Percentiles rank a stretch among this genome's conserved stretches.
Evolutionary conservation across 2,888 invertebrate species (phyloP).

Genomic region (Mylabris sibirica): DNA sequence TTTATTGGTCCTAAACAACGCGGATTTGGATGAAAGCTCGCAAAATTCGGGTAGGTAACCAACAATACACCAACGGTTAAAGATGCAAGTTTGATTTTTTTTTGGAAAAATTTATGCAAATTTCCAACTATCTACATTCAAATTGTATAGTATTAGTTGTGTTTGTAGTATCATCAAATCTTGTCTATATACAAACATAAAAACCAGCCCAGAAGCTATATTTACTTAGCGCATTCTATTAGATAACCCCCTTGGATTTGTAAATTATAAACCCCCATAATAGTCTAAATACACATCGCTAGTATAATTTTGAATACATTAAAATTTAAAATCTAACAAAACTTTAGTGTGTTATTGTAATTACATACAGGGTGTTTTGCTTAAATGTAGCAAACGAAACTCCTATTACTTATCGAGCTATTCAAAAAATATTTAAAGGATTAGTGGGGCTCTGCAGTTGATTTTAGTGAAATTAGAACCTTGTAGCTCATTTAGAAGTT

Average conservation of each 20-base stretch:
- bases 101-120: constrained; percentile 22
- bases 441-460: too few relatives aligned
- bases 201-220: constrained; percentile 26
- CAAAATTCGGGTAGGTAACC: background rate
- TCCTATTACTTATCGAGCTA: too few relatives aligned
- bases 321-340: background rate
- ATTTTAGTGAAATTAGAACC: too few relatives aligned
- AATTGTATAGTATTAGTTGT: constrained; percentile 29
- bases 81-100: background rate
- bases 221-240: constrained; percentile 32
- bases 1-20: too few relatives aligned
- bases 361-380: too few relatives aligned
- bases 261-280: constrained; percentile 25
- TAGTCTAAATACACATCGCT: constrained; percentile 15
- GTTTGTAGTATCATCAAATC: background rate
- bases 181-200: constrained; percentile 3
- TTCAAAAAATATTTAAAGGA: too few relatives aligned
- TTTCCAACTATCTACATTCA: constrained; percentile 20
- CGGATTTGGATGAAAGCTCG: too few relatives aligned
- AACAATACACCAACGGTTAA: background rate
- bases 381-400: too few relatives aligned
- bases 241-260: constrained; percentile 26
- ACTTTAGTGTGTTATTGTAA: too few relatives aligned
- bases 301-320: background rate
- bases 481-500: too few relatives aligned